A percentile compares a stretch with the other conserved stretches of the same genome.
These are phyloP conservation scores for Physeter macrocephalus DNA, from an alignment of 2,113 vertebrate genomes.

Conservation along the genomic window DNA sequence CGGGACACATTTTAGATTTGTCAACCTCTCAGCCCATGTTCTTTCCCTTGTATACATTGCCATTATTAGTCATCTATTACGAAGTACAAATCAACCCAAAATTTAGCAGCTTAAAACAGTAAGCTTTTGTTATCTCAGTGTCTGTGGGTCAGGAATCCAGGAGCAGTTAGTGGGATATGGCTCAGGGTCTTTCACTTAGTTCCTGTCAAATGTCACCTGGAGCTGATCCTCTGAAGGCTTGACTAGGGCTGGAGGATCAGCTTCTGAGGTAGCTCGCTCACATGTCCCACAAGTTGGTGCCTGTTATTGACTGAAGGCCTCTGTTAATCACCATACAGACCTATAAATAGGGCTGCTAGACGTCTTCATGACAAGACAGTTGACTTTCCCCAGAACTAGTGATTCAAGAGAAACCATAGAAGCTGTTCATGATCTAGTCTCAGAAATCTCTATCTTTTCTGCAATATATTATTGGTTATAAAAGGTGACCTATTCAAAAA, in stretches of 20 bases:
- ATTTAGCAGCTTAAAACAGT: background rate
- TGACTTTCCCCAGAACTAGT: background rate
- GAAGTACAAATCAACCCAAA: background rate
- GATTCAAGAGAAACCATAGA: background rate
- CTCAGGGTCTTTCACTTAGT: background rate
- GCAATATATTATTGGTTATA: background rate
- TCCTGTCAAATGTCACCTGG: background rate
- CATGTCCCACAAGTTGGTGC: background rate
- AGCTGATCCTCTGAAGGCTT: background rate
- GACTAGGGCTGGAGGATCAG: background rate
- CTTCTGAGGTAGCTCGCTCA: background rate
- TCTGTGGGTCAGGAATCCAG: background rate
- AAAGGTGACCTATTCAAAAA: background rate
- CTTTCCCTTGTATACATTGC: background rate
- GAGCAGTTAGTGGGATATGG: background rate
- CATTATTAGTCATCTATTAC: background rate
- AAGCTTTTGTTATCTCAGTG: background rate
- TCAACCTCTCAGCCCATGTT: background rate
- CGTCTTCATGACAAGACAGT: background rate
- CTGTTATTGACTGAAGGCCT: background rate
- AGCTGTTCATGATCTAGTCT: background rate
- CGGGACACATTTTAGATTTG: background rate
- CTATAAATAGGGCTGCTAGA: background rate
- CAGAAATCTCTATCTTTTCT: background rate
- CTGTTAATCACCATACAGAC: background rate